Evolutionary conservation across 2,797 vertebrate genomes (phyloP), one percentile per base, ranked within the genome.

Genomic region (Cheracebus regulus): DNA sequence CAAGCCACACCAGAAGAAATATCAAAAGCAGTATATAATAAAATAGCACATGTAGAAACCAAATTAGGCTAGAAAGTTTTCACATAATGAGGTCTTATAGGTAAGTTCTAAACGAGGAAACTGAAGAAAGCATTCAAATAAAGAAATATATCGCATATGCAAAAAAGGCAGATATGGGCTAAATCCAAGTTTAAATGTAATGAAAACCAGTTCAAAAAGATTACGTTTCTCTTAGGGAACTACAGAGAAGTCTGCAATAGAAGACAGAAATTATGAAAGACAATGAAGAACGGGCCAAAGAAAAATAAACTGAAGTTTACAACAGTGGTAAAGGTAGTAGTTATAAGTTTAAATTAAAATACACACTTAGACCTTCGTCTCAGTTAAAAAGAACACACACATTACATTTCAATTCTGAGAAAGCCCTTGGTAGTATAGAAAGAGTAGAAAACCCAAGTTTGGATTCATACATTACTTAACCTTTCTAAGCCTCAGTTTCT

Each of bases 201-300:
- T 90, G 26, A 36, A 93, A 95, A 86, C 5, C 76, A 84, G 48
- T 80, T 89, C 88, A 85, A 96, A 93, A 91, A 58, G 19, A 93
- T 39, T 46, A 90, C 89, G n/a, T 64, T 72, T 85, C 70, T 82
- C 33, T 36, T 89, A 39, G 33, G 36, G 30, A 92, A 95, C 1
- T 76, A 15, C 10, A 90, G 26, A 92, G 26, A 26, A 72, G 44
- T 76, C 44, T 67, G 76, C 15, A 61, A 89, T 87, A 90, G 61
- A 95, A 90, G 67, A 79, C 3, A 72, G 73, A 78, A 86, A 95
- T 70, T 36, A 95, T 83, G 10, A 85, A 88, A 79, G 15, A 64
- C 26, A 57, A 93, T 26, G 4, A 91, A 89, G 17, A 86, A 24
- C 12, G 64, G 22, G 36, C 67, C 57, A 64, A 90, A 94, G 80